A percentile compares a stretch with the other conserved stretches of the same genome.
Evolutionary conservation across 2,888 invertebrate genomes (phyloP).

Genomic region (Lapara coniferarum): DNA sequence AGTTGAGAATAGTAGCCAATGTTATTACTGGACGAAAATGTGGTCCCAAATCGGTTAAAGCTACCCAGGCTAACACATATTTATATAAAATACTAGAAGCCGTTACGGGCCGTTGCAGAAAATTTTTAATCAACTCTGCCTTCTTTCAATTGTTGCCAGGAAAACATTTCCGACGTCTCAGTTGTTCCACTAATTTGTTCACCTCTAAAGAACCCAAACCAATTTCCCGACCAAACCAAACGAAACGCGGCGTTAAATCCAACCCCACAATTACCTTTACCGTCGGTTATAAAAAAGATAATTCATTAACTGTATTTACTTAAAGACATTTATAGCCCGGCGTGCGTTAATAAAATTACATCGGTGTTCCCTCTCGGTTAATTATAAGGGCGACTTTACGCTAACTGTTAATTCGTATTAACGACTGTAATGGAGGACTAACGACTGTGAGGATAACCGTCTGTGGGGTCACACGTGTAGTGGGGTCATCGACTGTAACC

Average conservation of each 20-base stretch:
- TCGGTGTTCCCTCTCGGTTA: conserved; percentile 50
- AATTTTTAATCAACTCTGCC: no score
- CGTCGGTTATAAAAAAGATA: conserved; percentile 42
- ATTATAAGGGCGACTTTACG: conserved; percentile 51
- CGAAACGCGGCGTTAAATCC: not conserved
- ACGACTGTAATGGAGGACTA: conserved; percentile 48
- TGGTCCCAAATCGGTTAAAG: no score
- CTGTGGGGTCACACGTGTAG: conserved; percentile 27
- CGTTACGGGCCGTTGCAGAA: no score
- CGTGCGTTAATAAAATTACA: conserved; percentile 61
- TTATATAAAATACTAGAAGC: no score
- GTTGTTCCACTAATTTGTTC: no score
- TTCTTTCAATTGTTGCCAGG: no score
- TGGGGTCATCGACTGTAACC: not conserved
- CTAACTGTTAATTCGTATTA: conserved; percentile 50
- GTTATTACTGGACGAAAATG: no score
- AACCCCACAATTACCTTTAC: conserved; percentile 5
- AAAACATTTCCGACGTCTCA: no score
- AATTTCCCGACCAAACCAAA: not conserved
- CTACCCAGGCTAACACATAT: no score
- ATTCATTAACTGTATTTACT: conserved; percentile 53
- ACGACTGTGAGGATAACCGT: conserved; percentile 47
- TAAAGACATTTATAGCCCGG: conserved; percentile 50
- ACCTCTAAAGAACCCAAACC: no score
- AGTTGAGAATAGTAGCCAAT: no score